Percentiles rank a stretch among this genome's conserved stretches.
Evolutionary conservation across 2,113 vertebrate genomes (phyloP).

Genomic region (Calidris pugnax): DNA sequence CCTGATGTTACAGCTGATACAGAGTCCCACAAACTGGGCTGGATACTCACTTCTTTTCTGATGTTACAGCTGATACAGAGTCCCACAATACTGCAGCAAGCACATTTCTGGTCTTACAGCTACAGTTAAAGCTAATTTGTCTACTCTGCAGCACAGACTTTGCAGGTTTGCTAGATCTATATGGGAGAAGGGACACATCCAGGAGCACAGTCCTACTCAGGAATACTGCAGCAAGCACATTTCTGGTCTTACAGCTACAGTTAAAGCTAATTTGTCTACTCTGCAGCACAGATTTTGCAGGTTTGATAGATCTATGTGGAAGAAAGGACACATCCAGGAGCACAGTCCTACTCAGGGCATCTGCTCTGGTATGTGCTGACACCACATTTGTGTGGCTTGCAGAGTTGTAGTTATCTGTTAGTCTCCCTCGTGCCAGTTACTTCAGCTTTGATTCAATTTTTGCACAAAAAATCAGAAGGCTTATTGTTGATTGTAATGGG

Average conservation of each 20-base stretch:
- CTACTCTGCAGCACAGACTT: no score
- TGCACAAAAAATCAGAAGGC: not conserved
- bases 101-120: no score
- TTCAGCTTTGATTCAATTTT: not conserved
- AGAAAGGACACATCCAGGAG: not conserved
- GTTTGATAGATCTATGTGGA: not conserved
- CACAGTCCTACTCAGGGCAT: not conserved
- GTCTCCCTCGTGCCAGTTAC: not conserved
- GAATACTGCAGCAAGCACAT: no score
- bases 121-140: no score
- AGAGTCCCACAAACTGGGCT: not conserved
- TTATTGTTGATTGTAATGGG: not conserved
- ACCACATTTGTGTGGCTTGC: not conserved
- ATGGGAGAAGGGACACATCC: no score
- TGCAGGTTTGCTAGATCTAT: no score
- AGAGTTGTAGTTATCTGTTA: not conserved
- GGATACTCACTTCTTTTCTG: no score
- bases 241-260: not conserved
- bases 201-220: no score
- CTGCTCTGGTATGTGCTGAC: not conserved
- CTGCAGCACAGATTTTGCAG: rapidly evolving
- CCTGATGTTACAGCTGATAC: not conserved
- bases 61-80: no score
- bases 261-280: not conserved
- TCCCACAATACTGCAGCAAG: no score